Base-by-base conservation (phyloP, 2,888 invertebrate species). In the Pseudococcus longispinus region DNA sequence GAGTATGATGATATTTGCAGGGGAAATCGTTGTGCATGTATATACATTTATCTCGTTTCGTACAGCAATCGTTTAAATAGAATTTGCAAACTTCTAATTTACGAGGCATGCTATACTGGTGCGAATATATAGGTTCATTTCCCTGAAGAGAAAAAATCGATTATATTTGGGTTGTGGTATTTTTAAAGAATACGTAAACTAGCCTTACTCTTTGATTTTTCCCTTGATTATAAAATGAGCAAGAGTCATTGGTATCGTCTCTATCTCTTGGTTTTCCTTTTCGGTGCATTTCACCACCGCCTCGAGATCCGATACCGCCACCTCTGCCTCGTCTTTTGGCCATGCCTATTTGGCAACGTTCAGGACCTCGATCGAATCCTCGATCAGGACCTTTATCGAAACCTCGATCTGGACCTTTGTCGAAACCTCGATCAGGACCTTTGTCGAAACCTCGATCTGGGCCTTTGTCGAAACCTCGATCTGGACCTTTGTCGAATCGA, bases 1-100 rank as follows among this genome's bases (percentile, higher is more conserved):
- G 86, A 85, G 97, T 96, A 91, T 99, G 98, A 91, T 95, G 98
- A 92, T 95, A 98, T 92, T 98, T 98, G 92, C 98, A 98, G 23
- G 98, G 98, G 91, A 98, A 98, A 91, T 98, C 98, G 90, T 95
- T 94, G 92, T 98, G 98, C 96, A 98, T 96, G 90, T 97, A 99
- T 26, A 96, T 93, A 92, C 98, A 99, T 91, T 97, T 96, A 89
- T 97, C 97, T 90, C 96, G 94, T 92, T 98, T 98, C 86, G 96
- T 95, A 92, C 98, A 98, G 91, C 96, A 96, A 89, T 97, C 97
- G 94, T 96, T 96, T 88, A 98, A 91, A 92, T 98, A 98, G 92
- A 98, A 98, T 92, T 98, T 98, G 91, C 98, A 99, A 2, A 98
- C 92, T 91, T 98, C 98, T 93, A 96, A 93, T 92, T 97, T 97